Percentiles rank a stretch among this genome's conserved stretches.
Evolutionary conservation across 2,797 vertebrate genomes (phyloP).

Genomic region (Smutsia temminckii): DNA sequence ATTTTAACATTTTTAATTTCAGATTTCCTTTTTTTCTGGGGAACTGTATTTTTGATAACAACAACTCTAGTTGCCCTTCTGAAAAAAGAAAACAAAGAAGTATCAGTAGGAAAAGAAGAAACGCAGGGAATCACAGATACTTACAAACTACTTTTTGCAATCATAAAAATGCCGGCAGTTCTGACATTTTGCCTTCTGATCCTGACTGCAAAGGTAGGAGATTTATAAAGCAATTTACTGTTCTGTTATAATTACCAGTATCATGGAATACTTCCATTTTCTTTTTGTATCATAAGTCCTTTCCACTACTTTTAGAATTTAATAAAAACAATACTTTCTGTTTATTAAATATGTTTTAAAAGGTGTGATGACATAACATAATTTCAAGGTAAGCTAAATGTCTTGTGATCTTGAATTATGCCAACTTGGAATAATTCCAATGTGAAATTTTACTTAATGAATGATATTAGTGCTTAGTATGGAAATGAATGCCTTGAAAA

Average conservation of each 20-base stretch:
- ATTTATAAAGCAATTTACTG: slow-evolving; percentile 22
- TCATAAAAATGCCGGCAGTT: slow-evolving; percentile 96
- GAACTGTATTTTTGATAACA: slow-evolving; percentile 93
- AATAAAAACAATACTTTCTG: slow-evolving; percentile 28
- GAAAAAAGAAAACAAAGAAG: slow-evolving; percentile 91
- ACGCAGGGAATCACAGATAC: slow-evolving; percentile 95
- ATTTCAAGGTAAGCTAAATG: slow-evolving; percentile 40
- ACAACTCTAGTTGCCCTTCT: slow-evolving; percentile 96
- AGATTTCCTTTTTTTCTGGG: slow-evolving; percentile 99
- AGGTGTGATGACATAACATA: background rate
- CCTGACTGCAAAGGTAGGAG: slow-evolving; percentile 95
- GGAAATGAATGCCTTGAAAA: slow-evolving; percentile 35
- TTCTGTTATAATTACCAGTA: background rate
- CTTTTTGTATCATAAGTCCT: slow-evolving; percentile 14
- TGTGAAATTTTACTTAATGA: slow-evolving; percentile 40
- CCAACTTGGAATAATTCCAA: slow-evolving; percentile 8
- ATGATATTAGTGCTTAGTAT: background rate
- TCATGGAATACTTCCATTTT: background rate
- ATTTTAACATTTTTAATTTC: slow-evolving; percentile 70
- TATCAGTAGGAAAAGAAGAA: slow-evolving; percentile 88
- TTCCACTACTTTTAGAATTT: slow-evolving; percentile 23
- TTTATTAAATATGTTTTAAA: slow-evolving; percentile 43
- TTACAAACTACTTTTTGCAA: slow-evolving; percentile 92
- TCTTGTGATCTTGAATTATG: slow-evolving; percentile 9
- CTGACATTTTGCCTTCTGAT: slow-evolving; percentile 94